Evolutionary conservation across 2,888 invertebrate genomes (phyloP), one percentile per base, ranked within the genome.

Genomic region (Drosophila limbata): DNA sequence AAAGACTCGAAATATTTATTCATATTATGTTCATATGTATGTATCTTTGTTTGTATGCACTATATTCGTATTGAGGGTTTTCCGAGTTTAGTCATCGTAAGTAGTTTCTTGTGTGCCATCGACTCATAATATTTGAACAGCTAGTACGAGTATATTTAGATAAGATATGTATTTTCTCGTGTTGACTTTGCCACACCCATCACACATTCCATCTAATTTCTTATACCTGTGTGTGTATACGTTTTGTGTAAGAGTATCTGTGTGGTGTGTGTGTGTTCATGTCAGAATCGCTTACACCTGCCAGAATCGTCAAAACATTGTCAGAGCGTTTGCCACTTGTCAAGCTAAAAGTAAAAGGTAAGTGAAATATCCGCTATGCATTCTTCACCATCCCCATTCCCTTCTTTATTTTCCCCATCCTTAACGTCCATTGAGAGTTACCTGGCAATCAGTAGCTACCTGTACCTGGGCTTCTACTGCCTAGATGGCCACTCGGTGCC

Each of bases 281-380:
- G 77, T 77, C 69, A 65, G 62, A 77, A 67, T 69, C 55, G 71
- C 69, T 79, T 74, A 73, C 75, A 82, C 67, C 82, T 77, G 82
- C 69, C 78, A 66, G 57, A 68, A 59, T 67, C 70, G 65, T 81
- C 75, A 84, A 84, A 86, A 67, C 62, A 71, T 73, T 81, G 79
- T 75, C 66, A 77, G 70, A 72, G 66, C 71, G 76, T 71, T 82
- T 81, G 74, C 74, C 86, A 79, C 84, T 73, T 83, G 72, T 79
- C 84, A 66, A 68, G n/a, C 5, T 67, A 64, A 63, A 52, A 53
- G 69, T 55, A 63, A 69, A 66, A 71, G 67, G 81, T 84, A 84
- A 84, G 74, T 79, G 68, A 81, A 84, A 77, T 84, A 77, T 81
- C 81, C 84, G 68, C 47, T 61, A 53, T 61, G 21, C 51, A 48